Conservation (phyloP, 2,888 invertebrate species). For the Spodoptera littoralis region DNA sequence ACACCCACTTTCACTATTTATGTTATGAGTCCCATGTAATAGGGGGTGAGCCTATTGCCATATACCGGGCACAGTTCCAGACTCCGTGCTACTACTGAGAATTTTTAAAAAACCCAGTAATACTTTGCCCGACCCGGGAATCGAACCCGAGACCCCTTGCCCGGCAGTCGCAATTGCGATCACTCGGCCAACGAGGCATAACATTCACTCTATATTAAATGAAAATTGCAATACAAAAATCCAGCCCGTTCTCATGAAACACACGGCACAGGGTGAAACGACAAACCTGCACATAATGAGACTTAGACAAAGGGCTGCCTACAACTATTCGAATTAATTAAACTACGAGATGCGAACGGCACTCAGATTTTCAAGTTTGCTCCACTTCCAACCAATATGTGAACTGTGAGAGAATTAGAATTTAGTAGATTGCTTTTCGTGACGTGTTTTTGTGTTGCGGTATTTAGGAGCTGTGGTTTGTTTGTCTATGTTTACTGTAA, state of each 20-base stretch:
- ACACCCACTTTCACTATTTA: no score
- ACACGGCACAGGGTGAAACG: conserved; percentile 29
- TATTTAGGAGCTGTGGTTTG: not conserved
- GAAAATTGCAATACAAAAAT: no score
- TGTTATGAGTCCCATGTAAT: no score
- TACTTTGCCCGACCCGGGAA: no score
- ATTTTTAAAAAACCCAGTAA: no score
- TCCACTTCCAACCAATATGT: conserved; percentile 46
- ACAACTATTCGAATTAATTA: conserved; percentile 75
- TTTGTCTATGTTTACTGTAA: not conserved
- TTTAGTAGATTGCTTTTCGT: conserved; percentile 6
- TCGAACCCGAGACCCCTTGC: no score
- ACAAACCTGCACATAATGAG: conserved; percentile 59
- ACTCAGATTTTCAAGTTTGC: conserved; percentile 65
- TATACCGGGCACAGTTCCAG: no score
- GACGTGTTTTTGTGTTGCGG: not conserved
- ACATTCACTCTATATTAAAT: no score
- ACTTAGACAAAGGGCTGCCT: conserved; percentile 63
- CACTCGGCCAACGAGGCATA: no score
- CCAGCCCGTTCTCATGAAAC: not conserved
- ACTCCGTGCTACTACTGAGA: no score
- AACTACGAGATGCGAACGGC: conserved; percentile 58
- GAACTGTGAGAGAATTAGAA: conserved; percentile 14
- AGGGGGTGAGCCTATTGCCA: no score
- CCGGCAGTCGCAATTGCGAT: no score